Evolutionary conservation across 1,140 invertebrate species (phyloP).

Genomic region (Lepidurus arcticus): DNA sequence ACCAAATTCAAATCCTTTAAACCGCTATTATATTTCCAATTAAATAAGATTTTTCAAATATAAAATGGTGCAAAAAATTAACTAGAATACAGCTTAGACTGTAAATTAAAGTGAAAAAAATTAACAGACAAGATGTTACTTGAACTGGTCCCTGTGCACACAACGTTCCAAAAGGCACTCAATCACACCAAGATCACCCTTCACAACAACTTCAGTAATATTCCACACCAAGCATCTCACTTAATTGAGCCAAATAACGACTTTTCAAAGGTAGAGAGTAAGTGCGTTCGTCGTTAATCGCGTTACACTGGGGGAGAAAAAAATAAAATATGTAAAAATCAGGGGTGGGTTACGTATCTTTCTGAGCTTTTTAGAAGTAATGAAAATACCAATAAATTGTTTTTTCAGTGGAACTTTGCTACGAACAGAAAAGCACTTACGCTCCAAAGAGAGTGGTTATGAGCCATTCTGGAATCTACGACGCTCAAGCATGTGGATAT

Average conservation of each 20-base stretch:
- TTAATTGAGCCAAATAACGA: constrained; percentile 52
- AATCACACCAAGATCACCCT: not conserved
- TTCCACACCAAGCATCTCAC: constrained; percentile 44
- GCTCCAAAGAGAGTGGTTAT: not conserved
- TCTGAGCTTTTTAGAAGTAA: too few relatives aligned
- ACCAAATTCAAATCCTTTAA: too few relatives aligned
- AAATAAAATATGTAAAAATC: constrained; percentile 36
- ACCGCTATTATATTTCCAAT: too few relatives aligned
- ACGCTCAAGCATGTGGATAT: constrained; percentile 25
- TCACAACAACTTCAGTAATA: constrained; percentile 8
- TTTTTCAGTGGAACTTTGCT: not conserved
- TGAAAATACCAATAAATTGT: not conserved
- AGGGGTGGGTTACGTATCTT: not conserved
- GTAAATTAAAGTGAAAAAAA: not conserved
- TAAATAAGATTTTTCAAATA: too few relatives aligned
- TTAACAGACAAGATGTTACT: not conserved
- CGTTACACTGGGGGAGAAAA: constrained; percentile 47
- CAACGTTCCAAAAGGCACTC: not conserved
- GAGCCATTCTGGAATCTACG: not conserved
- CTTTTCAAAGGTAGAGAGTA: constrained; percentile 52
- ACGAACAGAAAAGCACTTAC: constrained; percentile 28
- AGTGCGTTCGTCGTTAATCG: constrained; percentile 47
- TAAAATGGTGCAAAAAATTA: not conserved
- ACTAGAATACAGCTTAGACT: not conserved
- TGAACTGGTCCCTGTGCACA: not conserved